A percentile compares a stretch with the other conserved stretches of the same genome.
Conservation (phyloP, 2,888 invertebrate species). For the Agonopterix arenella region DNA sequence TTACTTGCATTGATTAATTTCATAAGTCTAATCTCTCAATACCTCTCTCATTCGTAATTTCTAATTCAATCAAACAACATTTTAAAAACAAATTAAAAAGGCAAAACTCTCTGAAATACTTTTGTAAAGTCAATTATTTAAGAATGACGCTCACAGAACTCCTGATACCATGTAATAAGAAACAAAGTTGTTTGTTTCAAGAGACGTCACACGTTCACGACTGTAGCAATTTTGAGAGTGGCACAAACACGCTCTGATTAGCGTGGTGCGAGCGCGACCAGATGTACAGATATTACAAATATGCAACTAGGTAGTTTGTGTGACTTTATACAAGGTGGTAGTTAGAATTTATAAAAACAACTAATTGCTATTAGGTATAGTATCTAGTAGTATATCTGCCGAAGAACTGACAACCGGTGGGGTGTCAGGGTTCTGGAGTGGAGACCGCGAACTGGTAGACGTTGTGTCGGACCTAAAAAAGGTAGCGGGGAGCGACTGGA, state of each 20-base stretch:
- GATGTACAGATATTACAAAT: neutral
- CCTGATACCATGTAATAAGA: neutral
- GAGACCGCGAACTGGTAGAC: too few relatives aligned
- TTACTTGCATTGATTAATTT: too few relatives aligned
- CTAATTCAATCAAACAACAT: neutral
- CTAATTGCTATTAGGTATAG: neutral
- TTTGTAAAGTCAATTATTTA: neutral
- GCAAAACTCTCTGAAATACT: neutral
- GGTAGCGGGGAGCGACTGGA: too few relatives aligned
- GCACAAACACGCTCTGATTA: constrained; percentile 4
- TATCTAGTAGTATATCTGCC: too few relatives aligned
- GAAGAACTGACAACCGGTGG: too few relatives aligned
- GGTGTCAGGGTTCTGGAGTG: too few relatives aligned
- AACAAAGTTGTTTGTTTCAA: neutral
- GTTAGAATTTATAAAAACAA: neutral
- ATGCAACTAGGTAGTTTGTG: neutral
- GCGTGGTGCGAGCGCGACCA: constrained; percentile 1
- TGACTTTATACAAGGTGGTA: neutral
- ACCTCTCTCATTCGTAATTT: too few relatives aligned
- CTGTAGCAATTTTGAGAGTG: neutral
- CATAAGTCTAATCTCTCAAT: too few relatives aligned
- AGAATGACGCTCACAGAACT: neutral
- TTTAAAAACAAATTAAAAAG: neutral
- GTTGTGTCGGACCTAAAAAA: too few relatives aligned
- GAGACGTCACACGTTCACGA: neutral